Evolutionary conservation across 2,888 invertebrate genomes (phyloP).

Genomic region (Maniola hyperantus): DNA sequence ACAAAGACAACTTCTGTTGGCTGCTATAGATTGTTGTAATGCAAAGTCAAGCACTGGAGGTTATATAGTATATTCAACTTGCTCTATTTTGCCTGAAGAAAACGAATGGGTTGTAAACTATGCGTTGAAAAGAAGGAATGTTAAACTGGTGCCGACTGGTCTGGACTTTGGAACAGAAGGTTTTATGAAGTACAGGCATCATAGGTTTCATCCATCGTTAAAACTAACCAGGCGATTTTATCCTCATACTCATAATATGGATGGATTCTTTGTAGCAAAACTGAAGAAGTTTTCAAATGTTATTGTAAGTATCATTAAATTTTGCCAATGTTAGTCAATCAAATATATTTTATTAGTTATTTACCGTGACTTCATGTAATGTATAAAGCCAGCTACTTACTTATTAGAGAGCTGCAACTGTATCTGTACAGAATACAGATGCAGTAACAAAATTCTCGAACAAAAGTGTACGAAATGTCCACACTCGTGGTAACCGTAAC

Average conservation of each 20-base stretch:
- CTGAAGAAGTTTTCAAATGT: slow-evolving; percentile 97
- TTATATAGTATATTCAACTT: slow-evolving; percentile 98
- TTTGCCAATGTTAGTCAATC: neutral
- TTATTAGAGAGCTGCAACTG: too few relatives aligned
- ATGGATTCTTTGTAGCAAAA: slow-evolving; percentile 99
- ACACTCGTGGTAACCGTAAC: too few relatives aligned
- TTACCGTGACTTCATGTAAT: too few relatives aligned
- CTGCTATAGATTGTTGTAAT: slow-evolving; percentile 98
- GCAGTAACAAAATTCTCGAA: too few relatives aligned
- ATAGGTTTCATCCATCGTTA: slow-evolving; percentile 94
- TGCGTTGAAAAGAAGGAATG: slow-evolving; percentile 95
- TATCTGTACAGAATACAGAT: too few relatives aligned
- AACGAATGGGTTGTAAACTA: slow-evolving; percentile 99
- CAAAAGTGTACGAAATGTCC: too few relatives aligned
- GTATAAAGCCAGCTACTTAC: too few relatives aligned
- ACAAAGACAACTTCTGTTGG: slow-evolving; percentile 94
- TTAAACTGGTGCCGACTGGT: slow-evolving; percentile 96
- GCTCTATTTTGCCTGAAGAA: slow-evolving; percentile 98
- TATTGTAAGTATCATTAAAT: slow-evolving; percentile 64
- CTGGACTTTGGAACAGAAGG: slow-evolving; percentile 98
- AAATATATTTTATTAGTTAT: neutral
- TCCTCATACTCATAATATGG: slow-evolving; percentile 99
- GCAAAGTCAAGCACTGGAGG: slow-evolving; percentile 96
- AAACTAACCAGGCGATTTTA: slow-evolving; percentile 95
- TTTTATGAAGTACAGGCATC: slow-evolving; percentile 92